Conservation (phyloP, 2,113 vertebrate species). For the Ammodytes dubius region DNA sequence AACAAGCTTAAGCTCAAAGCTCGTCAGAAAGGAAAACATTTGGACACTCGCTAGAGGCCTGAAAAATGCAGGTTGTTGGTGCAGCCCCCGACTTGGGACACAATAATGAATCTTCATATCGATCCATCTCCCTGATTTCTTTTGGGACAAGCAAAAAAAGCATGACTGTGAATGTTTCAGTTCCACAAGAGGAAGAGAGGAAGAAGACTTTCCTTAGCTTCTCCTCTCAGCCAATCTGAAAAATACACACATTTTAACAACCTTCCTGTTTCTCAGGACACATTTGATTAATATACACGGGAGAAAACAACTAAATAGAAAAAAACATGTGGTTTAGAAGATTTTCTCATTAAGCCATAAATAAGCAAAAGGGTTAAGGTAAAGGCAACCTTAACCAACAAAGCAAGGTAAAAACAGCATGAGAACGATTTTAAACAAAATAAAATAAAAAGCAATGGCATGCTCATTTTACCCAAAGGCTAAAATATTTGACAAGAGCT, state of each 20-base stretch:
- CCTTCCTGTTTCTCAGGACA: conserved; percentile 32
- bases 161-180: conserved; percentile 47
- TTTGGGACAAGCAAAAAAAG: conserved; percentile 50
- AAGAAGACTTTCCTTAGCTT: conserved; percentile 30
- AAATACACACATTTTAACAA: conserved; percentile 18
- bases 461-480: background rate
- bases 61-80: conserved; percentile 73
- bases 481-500: conserved; percentile 37
- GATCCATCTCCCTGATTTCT: conserved; percentile 63
- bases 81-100: conserved; percentile 73
- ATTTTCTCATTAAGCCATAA: background rate
- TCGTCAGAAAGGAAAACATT: conserved; percentile 59
- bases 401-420: conserved; percentile 6
- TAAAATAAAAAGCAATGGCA: background rate
- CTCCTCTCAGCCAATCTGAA: conserved; percentile 47
- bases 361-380: conserved; percentile 9
- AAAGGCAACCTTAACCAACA: background rate
- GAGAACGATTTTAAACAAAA: conserved; percentile 8
- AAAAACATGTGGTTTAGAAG: conserved; percentile 19
- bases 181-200: conserved; percentile 35
- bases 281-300: conserved; percentile 35
- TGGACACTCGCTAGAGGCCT: conserved; percentile 69
- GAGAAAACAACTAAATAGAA: conserved; percentile 14
- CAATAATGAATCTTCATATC: conserved; percentile 81
- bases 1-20: conserved; percentile 74